phyloP scores from a whole-genome alignment of 1,140 invertebrate genomes.

The Lethrus apterus region DNA sequence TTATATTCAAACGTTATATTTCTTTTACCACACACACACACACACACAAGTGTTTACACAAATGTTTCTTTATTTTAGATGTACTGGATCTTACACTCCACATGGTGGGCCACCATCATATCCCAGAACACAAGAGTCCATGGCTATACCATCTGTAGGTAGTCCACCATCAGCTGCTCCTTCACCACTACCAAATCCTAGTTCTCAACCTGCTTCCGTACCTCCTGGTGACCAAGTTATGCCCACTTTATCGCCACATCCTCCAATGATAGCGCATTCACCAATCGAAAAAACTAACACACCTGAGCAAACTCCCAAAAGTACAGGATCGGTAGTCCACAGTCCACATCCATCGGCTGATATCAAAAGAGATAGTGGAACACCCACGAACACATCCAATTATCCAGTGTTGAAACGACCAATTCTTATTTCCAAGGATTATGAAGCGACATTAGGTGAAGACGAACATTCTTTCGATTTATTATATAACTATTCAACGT shows the following conservation, averaged over 20 bases:
- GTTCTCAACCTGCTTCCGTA: slow-evolving; percentile 67
- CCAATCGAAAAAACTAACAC: slow-evolving; percentile 29
- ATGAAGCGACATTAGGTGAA: slow-evolving; percentile 60
- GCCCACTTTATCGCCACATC: slow-evolving; percentile 54
- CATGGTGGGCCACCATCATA: slow-evolving; percentile 56
- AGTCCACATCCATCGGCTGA: slow-evolving; percentile 28
- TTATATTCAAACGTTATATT: no score
- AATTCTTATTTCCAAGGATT: slow-evolving; percentile 60
- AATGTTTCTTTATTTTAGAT: slow-evolving; percentile 12
- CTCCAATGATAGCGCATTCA: slow-evolving; percentile 37
- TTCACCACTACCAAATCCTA: slow-evolving; percentile 67
- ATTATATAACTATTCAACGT: slow-evolving; percentile 80
- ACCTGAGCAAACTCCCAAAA: slow-evolving; percentile 33
- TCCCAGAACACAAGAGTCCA: slow-evolving; percentile 54
- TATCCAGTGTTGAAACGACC: slow-evolving; percentile 56
- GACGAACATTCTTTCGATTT: slow-evolving; percentile 73
- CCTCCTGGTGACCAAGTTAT: slow-evolving; percentile 65
- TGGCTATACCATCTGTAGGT: slow-evolving; percentile 59
- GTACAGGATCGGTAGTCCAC: slow-evolving; percentile 27
- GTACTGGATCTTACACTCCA: slow-evolving; percentile 46
- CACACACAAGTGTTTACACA: no score
- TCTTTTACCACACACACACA: no score
- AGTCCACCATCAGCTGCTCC: slow-evolving; percentile 70
- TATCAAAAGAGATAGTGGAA: slow-evolving; percentile 10
- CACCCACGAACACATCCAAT: slow-evolving; percentile 15